A percentile compares a stretch with the other conserved stretches of the same genome.
phyloP scores from a whole-genome alignment of 1,140 invertebrate species.

The Drosophila gunungcola region DNA sequence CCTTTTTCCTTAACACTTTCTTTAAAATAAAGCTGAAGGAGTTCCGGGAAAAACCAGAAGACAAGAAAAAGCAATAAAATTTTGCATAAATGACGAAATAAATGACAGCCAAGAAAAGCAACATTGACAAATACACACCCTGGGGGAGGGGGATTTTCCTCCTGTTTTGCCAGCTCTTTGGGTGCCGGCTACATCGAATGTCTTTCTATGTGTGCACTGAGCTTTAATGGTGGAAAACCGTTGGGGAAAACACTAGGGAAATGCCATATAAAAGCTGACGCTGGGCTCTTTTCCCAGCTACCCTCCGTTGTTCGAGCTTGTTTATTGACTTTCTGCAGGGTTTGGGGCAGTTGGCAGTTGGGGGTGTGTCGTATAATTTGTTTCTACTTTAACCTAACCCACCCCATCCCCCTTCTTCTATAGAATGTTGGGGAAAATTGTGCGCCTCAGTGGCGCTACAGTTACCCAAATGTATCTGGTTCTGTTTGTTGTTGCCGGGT shows the following conservation, averaged over 20 bases:
- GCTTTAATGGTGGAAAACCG: constrained; percentile 49
- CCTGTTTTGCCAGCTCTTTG: constrained; percentile 34
- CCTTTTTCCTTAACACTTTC: constrained; percentile 21
- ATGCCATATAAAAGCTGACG: constrained; percentile 66
- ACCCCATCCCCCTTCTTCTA: not conserved
- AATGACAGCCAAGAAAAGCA: constrained; percentile 78
- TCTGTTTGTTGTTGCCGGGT: constrained; percentile 19
- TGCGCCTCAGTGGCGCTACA: constrained; percentile 74
- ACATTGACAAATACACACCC: constrained; percentile 65
- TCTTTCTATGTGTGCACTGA: constrained; percentile 42
- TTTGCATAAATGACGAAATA: constrained; percentile 83
- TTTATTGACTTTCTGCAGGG: constrained; percentile 77
- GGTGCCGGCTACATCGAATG: constrained; percentile 38
- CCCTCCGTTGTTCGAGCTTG: constrained; percentile 59
- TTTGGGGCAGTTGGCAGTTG: constrained; percentile 35
- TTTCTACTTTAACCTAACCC: constrained; percentile 77
- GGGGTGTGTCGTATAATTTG: constrained; percentile 78
- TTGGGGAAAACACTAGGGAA: constrained; percentile 61
- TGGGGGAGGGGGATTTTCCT: not conserved
- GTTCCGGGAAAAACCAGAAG: constrained; percentile 19
- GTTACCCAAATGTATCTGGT: constrained; percentile 39
- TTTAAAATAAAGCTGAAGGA: not conserved
- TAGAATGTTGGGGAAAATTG: constrained; percentile 67
- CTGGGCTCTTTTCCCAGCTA: constrained; percentile 41
- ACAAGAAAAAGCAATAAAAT: constrained; percentile 75